Percentiles rank a stretch among this genome's conserved stretches.
Conservation (phyloP, 2,797 vertebrate genomes). For the Pangasius krempfi region DNA sequence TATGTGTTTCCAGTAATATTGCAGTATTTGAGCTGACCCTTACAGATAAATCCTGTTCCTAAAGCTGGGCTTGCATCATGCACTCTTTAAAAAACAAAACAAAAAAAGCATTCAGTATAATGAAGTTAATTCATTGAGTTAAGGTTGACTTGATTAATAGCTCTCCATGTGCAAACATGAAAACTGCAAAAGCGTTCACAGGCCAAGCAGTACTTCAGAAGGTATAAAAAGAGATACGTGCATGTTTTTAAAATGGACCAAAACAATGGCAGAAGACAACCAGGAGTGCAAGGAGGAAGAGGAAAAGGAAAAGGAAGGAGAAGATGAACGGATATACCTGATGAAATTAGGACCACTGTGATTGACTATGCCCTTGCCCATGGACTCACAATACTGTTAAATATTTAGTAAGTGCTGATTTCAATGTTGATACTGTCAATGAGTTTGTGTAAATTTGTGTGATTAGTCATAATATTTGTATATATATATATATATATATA, state of each 20-base stretch:
- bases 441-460: background rate
- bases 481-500: too few species aligned
- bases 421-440: background rate
- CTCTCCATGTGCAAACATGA: background rate
- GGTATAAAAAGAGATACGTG: background rate
- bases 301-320: background rate
- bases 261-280: background rate
- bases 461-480: too few species aligned
- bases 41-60: background rate
- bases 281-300: background rate
- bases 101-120: background rate
- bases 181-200: background rate
- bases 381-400: background rate
- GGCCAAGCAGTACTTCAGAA: background rate
- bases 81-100: background rate
- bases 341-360: background rate
- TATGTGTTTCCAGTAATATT: background rate
- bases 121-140: background rate
- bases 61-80: background rate
- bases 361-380: background rate
- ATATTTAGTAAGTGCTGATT: background rate
- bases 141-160: background rate
- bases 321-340: background rate
- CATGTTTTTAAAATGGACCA: background rate
- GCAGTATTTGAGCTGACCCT: background rate